phyloP scores from a whole-genome alignment of 1,140 invertebrate species.

The Megathymus violae region DNA sequence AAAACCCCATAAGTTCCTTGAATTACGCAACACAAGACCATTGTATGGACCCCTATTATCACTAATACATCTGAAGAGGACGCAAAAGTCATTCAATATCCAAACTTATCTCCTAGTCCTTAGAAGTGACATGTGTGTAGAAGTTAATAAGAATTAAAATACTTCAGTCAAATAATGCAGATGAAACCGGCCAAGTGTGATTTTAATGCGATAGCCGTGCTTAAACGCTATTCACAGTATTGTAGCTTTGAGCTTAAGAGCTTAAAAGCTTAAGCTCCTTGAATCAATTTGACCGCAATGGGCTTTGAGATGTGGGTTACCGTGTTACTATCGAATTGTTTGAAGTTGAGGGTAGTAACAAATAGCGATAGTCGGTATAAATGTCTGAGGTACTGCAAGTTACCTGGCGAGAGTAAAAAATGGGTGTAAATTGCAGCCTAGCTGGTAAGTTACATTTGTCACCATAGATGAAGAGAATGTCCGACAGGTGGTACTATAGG shows the following conservation, averaged over 20 bases:
- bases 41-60: conserved; percentile 14
- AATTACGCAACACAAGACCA: conserved; percentile 24
- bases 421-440: too few relatives aligned
- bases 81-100: background rate
- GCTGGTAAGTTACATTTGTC: too few relatives aligned
- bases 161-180: conserved; percentile 19
- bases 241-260: conserved; percentile 20
- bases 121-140: too few relatives aligned
- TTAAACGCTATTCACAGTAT: conserved; percentile 40
- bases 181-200: conserved; percentile 38
- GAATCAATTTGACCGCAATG: conserved; percentile 27
- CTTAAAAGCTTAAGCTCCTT: conserved; percentile 20
- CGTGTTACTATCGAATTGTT: background rate
- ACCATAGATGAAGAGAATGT: too few relatives aligned
- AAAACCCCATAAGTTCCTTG: conserved; percentile 26
- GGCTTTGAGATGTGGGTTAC: conserved; percentile 27
- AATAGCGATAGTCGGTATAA: too few relatives aligned
- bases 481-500: too few relatives aligned
- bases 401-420: too few relatives aligned
- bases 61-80: conserved; percentile 2
- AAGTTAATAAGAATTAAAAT: background rate
- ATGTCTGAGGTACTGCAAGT: too few relatives aligned
- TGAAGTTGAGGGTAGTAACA: background rate
- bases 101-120: background rate
- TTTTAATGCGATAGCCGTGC: conserved; percentile 42